A percentile compares a stretch with the other conserved stretches of the same genome.
Evolutionary conservation across 2,797 vertebrate genomes (phyloP).

Genomic region (Spinibarbus caldwelli): DNA sequence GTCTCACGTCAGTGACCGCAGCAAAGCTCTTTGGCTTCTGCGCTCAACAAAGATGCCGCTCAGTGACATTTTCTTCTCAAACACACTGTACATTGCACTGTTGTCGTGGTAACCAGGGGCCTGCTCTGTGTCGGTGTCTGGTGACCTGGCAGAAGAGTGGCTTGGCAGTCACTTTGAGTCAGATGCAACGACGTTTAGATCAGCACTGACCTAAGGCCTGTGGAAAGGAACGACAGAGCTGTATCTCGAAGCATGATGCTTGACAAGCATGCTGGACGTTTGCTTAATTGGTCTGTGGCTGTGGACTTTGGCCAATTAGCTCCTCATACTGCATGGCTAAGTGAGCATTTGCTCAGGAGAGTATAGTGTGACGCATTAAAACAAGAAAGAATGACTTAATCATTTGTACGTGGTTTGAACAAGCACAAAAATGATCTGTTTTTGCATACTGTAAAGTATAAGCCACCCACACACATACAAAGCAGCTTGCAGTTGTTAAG

Average conservation of each 20-base stretch:
- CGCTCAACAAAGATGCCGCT: slow-evolving; percentile 7
- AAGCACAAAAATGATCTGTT: slow-evolving; percentile 12
- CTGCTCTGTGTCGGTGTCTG: slow-evolving; percentile 46
- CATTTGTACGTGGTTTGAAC: slow-evolving; percentile 12
- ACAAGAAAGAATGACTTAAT: slow-evolving; percentile 20
- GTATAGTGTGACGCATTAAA: slow-evolving; percentile 14
- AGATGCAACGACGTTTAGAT: slow-evolving; percentile 21
- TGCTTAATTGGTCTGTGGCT: slow-evolving; percentile 26
- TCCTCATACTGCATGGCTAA: slow-evolving; percentile 14
- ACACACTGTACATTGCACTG: slow-evolving; percentile 41
- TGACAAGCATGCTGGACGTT: slow-evolving; percentile 10
- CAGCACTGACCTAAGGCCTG: slow-evolving; percentile 26
- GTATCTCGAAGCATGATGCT: slow-evolving; percentile 6
- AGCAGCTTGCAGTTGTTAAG: neutral
- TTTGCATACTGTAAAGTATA: neutral
- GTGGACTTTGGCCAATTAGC: slow-evolving; percentile 18
- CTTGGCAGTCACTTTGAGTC: slow-evolving; percentile 17
- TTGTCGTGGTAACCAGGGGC: slow-evolving; percentile 63
- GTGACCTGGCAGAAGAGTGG: slow-evolving; percentile 51
- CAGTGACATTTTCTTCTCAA: slow-evolving; percentile 45
- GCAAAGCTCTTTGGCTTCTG: slow-evolving; percentile 22
- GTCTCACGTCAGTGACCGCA: slow-evolving; percentile 45
- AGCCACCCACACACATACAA: neutral
- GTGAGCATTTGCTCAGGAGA: slow-evolving; percentile 20
- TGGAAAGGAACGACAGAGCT: neutral